These are phyloP conservation scores for Zoanthus sansibaricus DNA, from an alignment of 92 coral and sea anemone species.

Conservation along the genomic window DNA sequence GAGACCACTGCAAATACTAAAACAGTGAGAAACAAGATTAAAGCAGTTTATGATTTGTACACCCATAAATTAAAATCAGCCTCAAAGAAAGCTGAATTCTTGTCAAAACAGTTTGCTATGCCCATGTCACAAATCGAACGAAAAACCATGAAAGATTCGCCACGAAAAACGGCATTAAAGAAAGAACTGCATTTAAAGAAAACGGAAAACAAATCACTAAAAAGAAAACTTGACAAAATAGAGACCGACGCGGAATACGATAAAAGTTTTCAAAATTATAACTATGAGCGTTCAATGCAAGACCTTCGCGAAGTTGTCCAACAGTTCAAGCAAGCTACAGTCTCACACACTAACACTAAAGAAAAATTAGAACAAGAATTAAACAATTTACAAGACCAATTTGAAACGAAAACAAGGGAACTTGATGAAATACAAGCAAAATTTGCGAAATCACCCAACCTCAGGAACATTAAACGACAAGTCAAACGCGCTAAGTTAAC, in stretches of 20 bases:
- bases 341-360: slow-evolving; percentile 12
- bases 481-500: slow-evolving; percentile 10
- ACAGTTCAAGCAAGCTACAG: slow-evolving; percentile 6
- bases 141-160: slow-evolving; percentile 4
- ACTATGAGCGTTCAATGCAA: slow-evolving; percentile 10
- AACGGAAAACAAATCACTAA: slow-evolving; percentile 12
- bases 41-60: not conserved
- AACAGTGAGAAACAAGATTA: slow-evolving; percentile 23
- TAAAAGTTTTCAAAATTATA: not conserved
- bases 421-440: slow-evolving; percentile 12
- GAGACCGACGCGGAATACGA: not conserved
- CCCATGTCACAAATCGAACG: slow-evolving; percentile 22
- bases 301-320: slow-evolving; percentile 15
- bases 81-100: slow-evolving; percentile 8
- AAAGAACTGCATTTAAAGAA: slow-evolving; percentile 14
- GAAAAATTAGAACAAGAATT: slow-evolving; percentile 3
- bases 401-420: slow-evolving; percentile 13
- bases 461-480: slow-evolving; percentile 10
- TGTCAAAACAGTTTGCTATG: slow-evolving; percentile 24
- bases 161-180: slow-evolving; percentile 23
- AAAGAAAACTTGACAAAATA: slow-evolving; percentile 19
- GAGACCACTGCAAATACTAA: not conserved
- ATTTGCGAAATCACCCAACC: slow-evolving; percentile 1
- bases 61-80: not conserved
- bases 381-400: slow-evolving; percentile 1